These are phyloP conservation scores for Halichondria panicea DNA, from an alignment of 37 sponge, comb jelly and placozoan species.

Conservation along the genomic window DNA sequence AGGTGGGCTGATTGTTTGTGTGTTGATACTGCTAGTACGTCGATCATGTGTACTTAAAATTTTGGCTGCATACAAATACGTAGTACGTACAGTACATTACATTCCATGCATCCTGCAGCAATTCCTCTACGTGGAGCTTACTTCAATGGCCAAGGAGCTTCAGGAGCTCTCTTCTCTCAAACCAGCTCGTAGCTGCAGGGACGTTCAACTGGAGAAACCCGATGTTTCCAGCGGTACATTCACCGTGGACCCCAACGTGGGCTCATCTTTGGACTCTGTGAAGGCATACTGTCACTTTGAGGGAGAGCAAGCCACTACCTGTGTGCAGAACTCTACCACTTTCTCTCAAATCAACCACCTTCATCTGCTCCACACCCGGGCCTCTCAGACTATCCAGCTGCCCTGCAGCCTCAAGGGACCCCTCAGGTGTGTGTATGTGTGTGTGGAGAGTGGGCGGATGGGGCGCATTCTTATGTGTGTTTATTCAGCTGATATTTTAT, in stretches of 20 bases:
- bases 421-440: constrained; percentile 31
- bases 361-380: constrained; percentile 63
- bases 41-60: background rate
- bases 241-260: constrained; percentile 70
- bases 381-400: constrained; percentile 50
- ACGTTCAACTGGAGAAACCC: constrained; percentile 48
- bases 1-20: no score
- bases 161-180: background rate
- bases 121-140: constrained; percentile 66
- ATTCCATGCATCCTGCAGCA: no score
- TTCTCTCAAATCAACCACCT: constrained; percentile 51
- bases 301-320: constrained; percentile 12
- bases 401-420: constrained; percentile 66
- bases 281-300: constrained; percentile 67
- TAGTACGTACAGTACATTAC: no score
- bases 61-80: background rate
- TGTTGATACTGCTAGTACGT: background rate
- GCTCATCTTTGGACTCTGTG: constrained; percentile 44
- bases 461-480: background rate
- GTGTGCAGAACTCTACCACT: constrained; percentile 47
- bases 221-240: constrained; percentile 37
- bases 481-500: background rate
- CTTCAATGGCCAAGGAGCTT: constrained; percentile 41
- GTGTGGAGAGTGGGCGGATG: background rate
- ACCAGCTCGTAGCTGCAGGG: constrained; percentile 44